Percentiles rank a stretch among this genome's conserved stretches.
Evolutionary conservation across 2,113 vertebrate species (phyloP).

Genomic region (Danio rerio): DNA sequence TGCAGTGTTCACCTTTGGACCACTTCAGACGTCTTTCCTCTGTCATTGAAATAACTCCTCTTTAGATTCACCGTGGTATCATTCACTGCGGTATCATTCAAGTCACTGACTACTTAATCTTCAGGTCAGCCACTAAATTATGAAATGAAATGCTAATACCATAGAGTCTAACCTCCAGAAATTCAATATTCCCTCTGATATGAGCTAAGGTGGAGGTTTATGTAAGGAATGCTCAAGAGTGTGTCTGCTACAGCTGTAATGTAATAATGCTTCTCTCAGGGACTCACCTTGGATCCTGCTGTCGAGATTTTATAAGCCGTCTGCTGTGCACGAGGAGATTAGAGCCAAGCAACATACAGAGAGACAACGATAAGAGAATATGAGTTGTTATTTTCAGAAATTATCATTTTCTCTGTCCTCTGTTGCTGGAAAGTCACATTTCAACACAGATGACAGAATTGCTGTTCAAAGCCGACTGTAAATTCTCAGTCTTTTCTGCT

Average conservation of each 20-base stretch:
- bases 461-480: background rate
- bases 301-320: constrained; percentile 44
- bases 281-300: constrained; percentile 32
- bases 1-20: background rate
- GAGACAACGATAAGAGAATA: constrained; percentile 17
- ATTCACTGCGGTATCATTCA: constrained; percentile 9
- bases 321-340: constrained; percentile 29
- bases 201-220: constrained; percentile 6
- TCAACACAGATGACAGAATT: background rate
- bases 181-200: constrained; percentile 44
- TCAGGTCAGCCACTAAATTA: constrained; percentile 30
- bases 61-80: background rate
- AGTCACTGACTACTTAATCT: constrained; percentile 22
- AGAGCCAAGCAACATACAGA: constrained; percentile 39
- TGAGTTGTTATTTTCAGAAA: constrained; percentile 6
- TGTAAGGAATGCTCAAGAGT: constrained; percentile 16
- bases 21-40: constrained; percentile 1
- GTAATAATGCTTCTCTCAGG: constrained; percentile 53
- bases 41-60: background rate
- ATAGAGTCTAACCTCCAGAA: background rate
- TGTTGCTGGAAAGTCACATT: background rate
- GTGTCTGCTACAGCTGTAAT: constrained; percentile 26
- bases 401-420: background rate
- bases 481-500: background rate
- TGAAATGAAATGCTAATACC: constrained; percentile 38